Conservation (phyloP, 2,113 vertebrate species). For the Elachura formosa region DNA sequence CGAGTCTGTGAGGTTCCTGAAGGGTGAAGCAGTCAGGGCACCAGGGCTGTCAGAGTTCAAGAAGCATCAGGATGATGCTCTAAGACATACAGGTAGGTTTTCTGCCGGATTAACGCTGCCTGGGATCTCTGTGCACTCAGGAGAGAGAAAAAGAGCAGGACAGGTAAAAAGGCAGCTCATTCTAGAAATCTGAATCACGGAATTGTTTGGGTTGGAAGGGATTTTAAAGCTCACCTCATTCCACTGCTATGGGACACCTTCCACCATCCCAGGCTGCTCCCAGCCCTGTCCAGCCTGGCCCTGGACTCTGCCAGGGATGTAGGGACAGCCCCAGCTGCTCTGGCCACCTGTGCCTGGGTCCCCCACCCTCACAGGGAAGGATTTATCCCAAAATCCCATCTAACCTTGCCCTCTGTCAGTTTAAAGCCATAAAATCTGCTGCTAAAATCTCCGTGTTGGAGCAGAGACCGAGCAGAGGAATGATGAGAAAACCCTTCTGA, state of each 20-base stretch:
- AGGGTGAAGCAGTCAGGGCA: background rate
- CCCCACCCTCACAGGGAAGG: accelerated
- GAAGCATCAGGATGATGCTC: background rate
- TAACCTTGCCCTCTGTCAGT: accelerated
- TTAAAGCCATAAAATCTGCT: background rate
- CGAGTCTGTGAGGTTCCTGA: background rate
- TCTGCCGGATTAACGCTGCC: background rate
- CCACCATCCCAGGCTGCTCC: accelerated
- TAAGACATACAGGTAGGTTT: background rate
- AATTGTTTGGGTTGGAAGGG: background rate
- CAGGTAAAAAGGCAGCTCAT: background rate
- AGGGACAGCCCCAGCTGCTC: background rate
- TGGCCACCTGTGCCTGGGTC: background rate
- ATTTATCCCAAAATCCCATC: accelerated
- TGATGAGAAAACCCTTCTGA: background rate
- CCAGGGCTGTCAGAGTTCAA: background rate
- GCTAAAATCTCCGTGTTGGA: background rate
- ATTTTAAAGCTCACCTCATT: accelerated
- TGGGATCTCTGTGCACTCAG: background rate
- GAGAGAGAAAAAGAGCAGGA: background rate
- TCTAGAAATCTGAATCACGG: background rate
- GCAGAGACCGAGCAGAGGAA: background rate
- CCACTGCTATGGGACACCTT: background rate
- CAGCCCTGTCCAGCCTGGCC: accelerated
- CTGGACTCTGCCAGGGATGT: background rate